Evolutionary conservation across 2,888 invertebrate species (phyloP).

Genomic region (Danaus chrysippus): DNA sequence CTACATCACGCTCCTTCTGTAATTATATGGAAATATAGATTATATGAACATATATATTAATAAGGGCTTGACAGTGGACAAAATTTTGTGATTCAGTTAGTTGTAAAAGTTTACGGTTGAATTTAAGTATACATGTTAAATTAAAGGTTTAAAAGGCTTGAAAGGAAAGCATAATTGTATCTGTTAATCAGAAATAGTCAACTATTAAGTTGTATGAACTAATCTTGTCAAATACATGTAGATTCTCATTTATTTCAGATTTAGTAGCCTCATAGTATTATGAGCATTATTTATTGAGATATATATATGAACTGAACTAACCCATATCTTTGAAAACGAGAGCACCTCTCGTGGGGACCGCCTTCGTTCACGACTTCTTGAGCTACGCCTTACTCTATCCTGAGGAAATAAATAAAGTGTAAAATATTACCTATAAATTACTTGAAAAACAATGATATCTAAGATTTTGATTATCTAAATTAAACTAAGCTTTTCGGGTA

Average conservation of each 20-base stretch:
- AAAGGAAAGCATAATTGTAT: too few species aligned
- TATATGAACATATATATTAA: slow-evolving; percentile 5
- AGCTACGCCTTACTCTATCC: slow-evolving; percentile 62
- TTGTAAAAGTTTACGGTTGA: too few species aligned
- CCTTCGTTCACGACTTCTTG: slow-evolving; percentile 69
- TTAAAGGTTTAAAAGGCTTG: too few species aligned
- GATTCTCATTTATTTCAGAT: too few species aligned
- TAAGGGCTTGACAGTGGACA: too few species aligned
- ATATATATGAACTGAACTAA: slow-evolving; percentile 49
- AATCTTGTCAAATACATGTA: too few species aligned
- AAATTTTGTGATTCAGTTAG: too few species aligned
- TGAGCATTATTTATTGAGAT: background rate
- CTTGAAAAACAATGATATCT: background rate
- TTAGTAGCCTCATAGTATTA: too few species aligned
- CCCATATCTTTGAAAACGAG: slow-evolving; percentile 89
- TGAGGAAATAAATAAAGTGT: slow-evolving; percentile 26
- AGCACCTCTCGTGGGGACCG: slow-evolving; percentile 83
- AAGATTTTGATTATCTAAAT: background rate
- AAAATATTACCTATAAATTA: slow-evolving; percentile 2
- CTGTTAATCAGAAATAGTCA: too few species aligned
- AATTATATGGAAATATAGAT: slow-evolving; percentile 1
- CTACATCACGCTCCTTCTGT: slow-evolving; percentile 86
- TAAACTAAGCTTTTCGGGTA: too few species aligned
- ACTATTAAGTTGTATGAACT: too few species aligned
- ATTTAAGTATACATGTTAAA: too few species aligned